phyloP scores from a whole-genome alignment of 2,797 vertebrate species.

The Chromis chromis region DNA sequence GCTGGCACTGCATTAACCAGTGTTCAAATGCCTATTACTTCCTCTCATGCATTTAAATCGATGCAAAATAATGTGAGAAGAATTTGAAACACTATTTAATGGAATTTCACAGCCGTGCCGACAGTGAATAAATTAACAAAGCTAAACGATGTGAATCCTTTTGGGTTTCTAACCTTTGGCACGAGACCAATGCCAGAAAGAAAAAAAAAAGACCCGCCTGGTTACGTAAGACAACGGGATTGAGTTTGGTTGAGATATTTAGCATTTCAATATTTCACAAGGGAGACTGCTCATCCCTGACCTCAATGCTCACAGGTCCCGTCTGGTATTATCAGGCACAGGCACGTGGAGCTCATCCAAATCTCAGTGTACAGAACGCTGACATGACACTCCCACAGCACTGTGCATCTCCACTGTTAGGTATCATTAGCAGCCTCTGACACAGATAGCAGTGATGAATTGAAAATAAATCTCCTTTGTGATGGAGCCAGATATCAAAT shows the following conservation, averaged over 20 bases:
- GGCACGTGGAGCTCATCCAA: slow-evolving; percentile 54
- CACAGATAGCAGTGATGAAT: slow-evolving; percentile 49
- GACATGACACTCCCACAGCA: slow-evolving; percentile 43
- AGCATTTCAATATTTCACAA: slow-evolving; percentile 53
- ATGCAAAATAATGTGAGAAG: slow-evolving; percentile 54
- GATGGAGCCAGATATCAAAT: slow-evolving; percentile 37
- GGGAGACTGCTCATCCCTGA: slow-evolving; percentile 44
- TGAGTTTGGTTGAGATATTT: slow-evolving; percentile 46
- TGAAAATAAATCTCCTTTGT: slow-evolving; percentile 45
- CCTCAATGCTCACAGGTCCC: slow-evolving; percentile 28
- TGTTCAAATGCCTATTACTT: slow-evolving; percentile 62
- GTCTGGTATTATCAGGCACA: slow-evolving; percentile 48
- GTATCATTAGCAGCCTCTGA: slow-evolving; percentile 54
- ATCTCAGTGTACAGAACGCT: slow-evolving; percentile 37
- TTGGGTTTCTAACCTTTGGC: slow-evolving; percentile 57
- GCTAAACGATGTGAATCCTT: slow-evolving; percentile 53
- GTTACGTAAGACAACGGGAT: slow-evolving; percentile 33
- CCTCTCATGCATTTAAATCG: slow-evolving; percentile 62
- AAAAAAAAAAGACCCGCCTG: background rate
- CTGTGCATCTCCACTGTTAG: slow-evolving; percentile 37
- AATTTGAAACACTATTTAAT: slow-evolving; percentile 61
- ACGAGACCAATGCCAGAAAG: slow-evolving; percentile 16
- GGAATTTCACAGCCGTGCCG: slow-evolving; percentile 59
- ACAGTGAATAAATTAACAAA: slow-evolving; percentile 66
- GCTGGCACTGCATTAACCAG: slow-evolving; percentile 51